Evolutionary conservation across 2,113 vertebrate species (phyloP), one percentile per base, ranked within the genome.

Genomic region (Istiophorus platypterus): DNA sequence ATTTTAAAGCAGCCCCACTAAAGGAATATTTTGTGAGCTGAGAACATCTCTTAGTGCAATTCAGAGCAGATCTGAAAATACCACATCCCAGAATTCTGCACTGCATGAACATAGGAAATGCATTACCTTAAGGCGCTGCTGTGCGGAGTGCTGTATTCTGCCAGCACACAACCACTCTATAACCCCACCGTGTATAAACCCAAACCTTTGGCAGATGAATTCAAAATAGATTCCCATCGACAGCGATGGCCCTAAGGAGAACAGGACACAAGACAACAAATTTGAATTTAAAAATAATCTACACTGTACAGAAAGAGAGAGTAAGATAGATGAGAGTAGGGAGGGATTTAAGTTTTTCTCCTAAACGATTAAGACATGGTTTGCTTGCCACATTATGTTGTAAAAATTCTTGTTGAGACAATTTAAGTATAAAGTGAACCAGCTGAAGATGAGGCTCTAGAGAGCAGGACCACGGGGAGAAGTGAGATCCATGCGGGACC

Each of bases 1-100:
- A 70, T 79, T 86, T 88, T 80, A 82, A 75, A 81, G 80, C 52
- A 6, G 70, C 49, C 45, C 27, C 34, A 10, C 56, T 73, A 69
- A 85, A 76, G 71, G 37, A 87, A 85, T 78, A 79, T 85, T 87
- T 77, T 85, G 81, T 66, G 68, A 83, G 81, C 58, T 22, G 69
- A 78, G 68, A 90, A 90, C 58, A 78, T 81, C 72, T 90, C 81
- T 90, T 41, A 54, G 70, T 82, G 80, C 84, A 78, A 41, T 75
- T 85, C 34, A 47, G 74, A 81, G 76, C 56, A 69, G 37, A 74
- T 85, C 71, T 85, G 77, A 81, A 89, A 91, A 89, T 86, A 81
- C 66, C 77, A 76, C 85, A 88, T 76, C 80, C 70, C 72, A 68
- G 80, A 90, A 71, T 77, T 18, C 64, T 61, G 66, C 51, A 31